Percentiles rank a stretch among this genome's conserved stretches.
Conservation (phyloP, 2,797 vertebrate genomes). For the Cynopterus sphinx region DNA sequence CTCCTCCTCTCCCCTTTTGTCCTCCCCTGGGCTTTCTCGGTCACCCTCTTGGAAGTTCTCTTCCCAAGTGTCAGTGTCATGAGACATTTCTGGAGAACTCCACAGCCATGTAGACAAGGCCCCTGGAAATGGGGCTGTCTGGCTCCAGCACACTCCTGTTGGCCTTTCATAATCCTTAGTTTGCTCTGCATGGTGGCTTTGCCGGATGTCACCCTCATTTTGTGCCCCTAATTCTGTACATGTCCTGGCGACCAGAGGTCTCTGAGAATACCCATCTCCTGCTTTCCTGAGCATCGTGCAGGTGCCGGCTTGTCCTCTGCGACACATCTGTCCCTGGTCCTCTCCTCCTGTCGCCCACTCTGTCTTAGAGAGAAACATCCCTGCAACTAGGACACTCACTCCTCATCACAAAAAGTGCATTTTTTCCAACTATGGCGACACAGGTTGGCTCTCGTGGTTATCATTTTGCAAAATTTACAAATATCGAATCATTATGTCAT, state of each 20-base stretch:
- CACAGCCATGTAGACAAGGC: too few relatives aligned
- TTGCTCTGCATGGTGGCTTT: not conserved
- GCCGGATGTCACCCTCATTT: not conserved
- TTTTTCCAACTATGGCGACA: not conserved
- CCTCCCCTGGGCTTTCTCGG: too few relatives aligned
- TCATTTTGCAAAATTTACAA: not conserved
- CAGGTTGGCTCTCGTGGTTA: not conserved
- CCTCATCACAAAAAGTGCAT: not conserved
- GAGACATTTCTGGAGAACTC: not conserved
- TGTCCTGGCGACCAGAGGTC: not conserved
- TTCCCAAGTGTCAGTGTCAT: fast-evolving
- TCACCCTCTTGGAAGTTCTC: not conserved
- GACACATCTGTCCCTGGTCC: not conserved
- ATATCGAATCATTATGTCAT: not conserved
- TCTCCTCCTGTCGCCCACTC: fast-evolving
- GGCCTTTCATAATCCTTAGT: not conserved
- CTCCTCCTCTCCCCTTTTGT: too few relatives aligned
- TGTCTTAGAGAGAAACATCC: not conserved
- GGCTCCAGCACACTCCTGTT: fast-evolving
- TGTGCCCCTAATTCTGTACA: not conserved
- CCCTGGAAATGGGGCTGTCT: fast-evolving
- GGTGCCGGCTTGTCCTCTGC: not conserved
- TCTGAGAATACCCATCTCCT: not conserved
- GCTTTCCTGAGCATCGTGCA: not conserved
- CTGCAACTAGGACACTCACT: not conserved